Conservation (phyloP, 2,113 vertebrate genomes). For the Gadus chalcogrammus region DNA sequence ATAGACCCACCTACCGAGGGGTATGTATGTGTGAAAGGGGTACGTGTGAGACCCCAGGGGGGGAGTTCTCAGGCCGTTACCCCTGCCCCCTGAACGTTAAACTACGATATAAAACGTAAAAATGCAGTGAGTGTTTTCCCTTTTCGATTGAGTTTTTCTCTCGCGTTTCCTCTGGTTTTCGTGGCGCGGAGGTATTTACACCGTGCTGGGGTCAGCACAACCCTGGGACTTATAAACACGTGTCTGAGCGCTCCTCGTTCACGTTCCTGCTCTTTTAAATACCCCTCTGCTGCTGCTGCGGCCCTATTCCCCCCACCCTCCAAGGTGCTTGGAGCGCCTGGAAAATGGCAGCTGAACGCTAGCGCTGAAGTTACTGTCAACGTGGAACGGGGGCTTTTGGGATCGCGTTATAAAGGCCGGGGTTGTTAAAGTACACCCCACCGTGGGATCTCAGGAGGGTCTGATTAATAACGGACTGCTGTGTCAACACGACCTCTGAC, state of each 20-base stretch:
- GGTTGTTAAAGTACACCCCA: background rate
- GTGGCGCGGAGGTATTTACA: slow-evolving; percentile 23
- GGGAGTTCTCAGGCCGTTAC: background rate
- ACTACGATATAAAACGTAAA: background rate
- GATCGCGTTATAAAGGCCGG: background rate
- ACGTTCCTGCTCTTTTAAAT: slow-evolving; percentile 16
- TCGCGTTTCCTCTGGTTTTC: slow-evolving; percentile 32
- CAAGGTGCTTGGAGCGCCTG: slow-evolving; percentile 12
- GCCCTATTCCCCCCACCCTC: background rate
- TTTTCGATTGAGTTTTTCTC: slow-evolving; percentile 25
- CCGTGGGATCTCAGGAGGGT: background rate
- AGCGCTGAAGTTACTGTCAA: background rate
- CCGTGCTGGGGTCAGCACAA: slow-evolving; percentile 64
- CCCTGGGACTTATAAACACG: slow-evolving; percentile 39
- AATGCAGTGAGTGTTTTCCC: slow-evolving; percentile 34
- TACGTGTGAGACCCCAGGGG: background rate
- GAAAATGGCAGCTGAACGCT: background rate
- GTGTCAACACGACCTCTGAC: slow-evolving; percentile 35
- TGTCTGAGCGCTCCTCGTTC: slow-evolving; percentile 36
- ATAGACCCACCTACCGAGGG: no score
- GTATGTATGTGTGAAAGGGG: background rate
- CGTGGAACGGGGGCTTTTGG: background rate
- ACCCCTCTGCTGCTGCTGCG: background rate
- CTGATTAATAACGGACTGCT: slow-evolving; percentile 25
- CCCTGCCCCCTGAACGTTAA: background rate